Conservation (phyloP, 2,797 vertebrate genomes). For the Gobio occitaniae region DNA sequence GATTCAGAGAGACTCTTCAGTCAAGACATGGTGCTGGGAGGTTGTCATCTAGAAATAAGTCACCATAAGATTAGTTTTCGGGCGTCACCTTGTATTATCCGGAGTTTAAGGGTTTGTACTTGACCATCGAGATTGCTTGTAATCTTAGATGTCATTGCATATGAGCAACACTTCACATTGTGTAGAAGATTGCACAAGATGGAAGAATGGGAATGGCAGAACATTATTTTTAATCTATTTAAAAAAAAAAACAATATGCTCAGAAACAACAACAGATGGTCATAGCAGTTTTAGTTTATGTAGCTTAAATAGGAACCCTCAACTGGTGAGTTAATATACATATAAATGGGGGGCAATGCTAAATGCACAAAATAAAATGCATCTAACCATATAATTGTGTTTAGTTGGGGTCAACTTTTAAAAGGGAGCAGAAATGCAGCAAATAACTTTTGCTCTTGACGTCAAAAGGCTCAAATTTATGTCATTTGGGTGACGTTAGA, state of each 20-base stretch:
- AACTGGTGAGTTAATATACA: not conserved
- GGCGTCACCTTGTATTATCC: not conserved
- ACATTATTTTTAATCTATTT: not conserved
- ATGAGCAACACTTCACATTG: not conserved
- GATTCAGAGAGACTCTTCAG: slow-evolving; percentile 1
- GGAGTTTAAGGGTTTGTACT: not conserved
- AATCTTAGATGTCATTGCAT: not conserved
- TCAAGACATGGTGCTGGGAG: not conserved
- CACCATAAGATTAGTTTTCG: slow-evolving; percentile 24
- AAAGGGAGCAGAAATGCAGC: not conserved
- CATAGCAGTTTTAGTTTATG: not conserved
- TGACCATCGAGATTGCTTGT: not conserved
- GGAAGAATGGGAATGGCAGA: not conserved
- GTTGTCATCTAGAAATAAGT: slow-evolving; percentile 5
- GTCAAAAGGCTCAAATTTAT: not conserved
- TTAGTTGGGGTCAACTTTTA: not conserved
- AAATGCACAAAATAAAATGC: not conserved
- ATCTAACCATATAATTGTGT: not conserved
- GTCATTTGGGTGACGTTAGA: not conserved
- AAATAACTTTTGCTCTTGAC: not conserved
- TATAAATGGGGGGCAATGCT: not conserved
- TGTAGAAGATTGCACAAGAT: not conserved
- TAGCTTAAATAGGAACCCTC: not conserved
- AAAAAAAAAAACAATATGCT: not conserved
- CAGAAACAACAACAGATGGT: slow-evolving; percentile 8